Conservation (phyloP, 2,113 vertebrate species). For the Prochilodus magdalenae region DNA sequence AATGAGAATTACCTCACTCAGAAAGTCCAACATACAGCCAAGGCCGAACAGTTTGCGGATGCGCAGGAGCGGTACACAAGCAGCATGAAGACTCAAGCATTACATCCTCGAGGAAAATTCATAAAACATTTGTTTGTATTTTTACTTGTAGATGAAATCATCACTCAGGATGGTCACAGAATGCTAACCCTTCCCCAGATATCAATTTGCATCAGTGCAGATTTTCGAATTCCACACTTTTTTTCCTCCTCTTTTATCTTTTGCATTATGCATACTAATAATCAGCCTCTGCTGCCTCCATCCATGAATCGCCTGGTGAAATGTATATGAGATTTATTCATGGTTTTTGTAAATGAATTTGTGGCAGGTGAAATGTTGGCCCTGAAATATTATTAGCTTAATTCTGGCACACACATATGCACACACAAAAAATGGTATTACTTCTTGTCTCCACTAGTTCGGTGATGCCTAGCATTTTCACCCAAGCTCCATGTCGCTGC, state of each 20-base stretch:
- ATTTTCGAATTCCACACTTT: neutral
- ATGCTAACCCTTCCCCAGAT: neutral
- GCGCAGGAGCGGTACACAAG: neutral
- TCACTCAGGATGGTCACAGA: neutral
- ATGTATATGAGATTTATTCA: slow-evolving; percentile 1
- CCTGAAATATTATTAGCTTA: slow-evolving; percentile 14
- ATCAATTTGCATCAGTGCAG: slow-evolving; percentile 5
- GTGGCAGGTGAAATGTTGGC: slow-evolving; percentile 1
- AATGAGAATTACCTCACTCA: neutral
- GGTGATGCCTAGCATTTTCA: neutral
- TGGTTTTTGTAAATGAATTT: slow-evolving; percentile 13
- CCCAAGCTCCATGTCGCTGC: neutral
- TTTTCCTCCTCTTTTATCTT: neutral
- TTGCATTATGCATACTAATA: slow-evolving; percentile 5
- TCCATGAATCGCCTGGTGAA: neutral
- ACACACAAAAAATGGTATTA: neutral
- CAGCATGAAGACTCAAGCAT: neutral
- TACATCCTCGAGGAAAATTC: neutral
- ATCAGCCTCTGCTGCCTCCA: neutral
- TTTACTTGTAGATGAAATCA: neutral
- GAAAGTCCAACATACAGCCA: neutral
- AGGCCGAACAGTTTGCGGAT: neutral
- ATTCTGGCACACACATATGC: neutral
- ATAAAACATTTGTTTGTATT: slow-evolving; percentile 1
- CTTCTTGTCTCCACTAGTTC: too few relatives aligned